Evolutionary conservation across 2,113 vertebrate species (phyloP), one percentile per base, ranked within the genome.

Genomic region (Tragelaphus scriptus): DNA sequence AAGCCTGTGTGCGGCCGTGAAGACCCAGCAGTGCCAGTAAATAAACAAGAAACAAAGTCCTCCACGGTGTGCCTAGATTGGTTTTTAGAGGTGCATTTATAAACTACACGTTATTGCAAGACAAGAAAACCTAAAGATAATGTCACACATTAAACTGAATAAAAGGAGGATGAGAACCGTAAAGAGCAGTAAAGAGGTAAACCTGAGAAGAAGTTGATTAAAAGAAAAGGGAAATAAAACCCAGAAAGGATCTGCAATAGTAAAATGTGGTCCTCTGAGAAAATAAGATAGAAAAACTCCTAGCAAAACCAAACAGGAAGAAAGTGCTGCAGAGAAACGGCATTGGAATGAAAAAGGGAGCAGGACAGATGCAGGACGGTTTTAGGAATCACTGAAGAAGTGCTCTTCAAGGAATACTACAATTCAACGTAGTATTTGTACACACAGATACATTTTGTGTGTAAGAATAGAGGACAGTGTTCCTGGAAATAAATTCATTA

Each of bases 331-430:
- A 3, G 36, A 68, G 23, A 36, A 14, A 25, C 2, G 15, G 2
- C 8, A 2, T 1, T 14, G 49, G 15, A 11, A 13, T 9, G 36
- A 56, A 49, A 68, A 10, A 16, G 44, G 44, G 56, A 28, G 17
- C 9, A 9, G 1, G 3, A 14, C 3, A 19, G 53, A 23, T 2
- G 9, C 5, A 10, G 12, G 10, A 21, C 0, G 2, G 17, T 1
- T 23, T 81, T 30, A 16, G 28, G 49, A 68, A 32, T 61, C 7
- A 12, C 53, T 30, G 30, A 28, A 30, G 25, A 47, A 63, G 13
- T 7, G 2, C 3, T 16, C 61, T 2, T 32, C 30, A 2, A 3
- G 3, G 61, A 63, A 63, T 32, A 3, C 61, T 63, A 7, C 28
- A 32, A 3, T 32, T 63, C 61, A 32, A 0, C 7, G 61, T 63